These are phyloP conservation scores for Tethya wilhelma DNA, from an alignment of 37 sponge, comb jelly and placozoan species.

Conservation along the genomic window DNA sequence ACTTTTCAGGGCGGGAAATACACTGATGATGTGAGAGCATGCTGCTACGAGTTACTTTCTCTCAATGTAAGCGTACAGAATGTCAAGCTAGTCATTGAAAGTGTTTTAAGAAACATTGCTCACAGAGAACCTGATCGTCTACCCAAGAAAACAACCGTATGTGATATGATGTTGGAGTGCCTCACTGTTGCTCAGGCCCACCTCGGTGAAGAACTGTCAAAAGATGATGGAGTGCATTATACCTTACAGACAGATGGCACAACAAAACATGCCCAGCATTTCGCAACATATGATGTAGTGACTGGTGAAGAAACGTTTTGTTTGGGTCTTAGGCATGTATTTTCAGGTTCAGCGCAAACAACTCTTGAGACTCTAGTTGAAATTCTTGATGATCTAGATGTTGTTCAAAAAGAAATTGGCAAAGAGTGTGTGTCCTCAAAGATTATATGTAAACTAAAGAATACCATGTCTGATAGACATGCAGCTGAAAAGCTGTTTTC, in stretches of 20 bases:
- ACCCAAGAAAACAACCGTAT: background rate
- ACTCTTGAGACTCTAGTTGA: constrained; percentile 34
- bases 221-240: too few species aligned
- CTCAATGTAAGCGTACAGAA: background rate
- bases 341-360: constrained; percentile 52
- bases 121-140: background rate
- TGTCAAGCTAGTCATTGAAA: background rate
- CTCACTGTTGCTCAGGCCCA: constrained; percentile 23
- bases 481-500: constrained; percentile 49
- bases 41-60: background rate
- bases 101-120: background rate
- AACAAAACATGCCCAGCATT: background rate
- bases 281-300: background rate
- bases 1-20: too few species aligned
- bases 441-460: constrained; percentile 33
- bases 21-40: too few species aligned
- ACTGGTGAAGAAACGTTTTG: background rate
- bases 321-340: constrained; percentile 38
- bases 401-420: constrained; percentile 11
- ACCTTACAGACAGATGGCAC: constrained; percentile 10
- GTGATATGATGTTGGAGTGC: background rate
- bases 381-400: constrained; percentile 49
- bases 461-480: constrained; percentile 69
- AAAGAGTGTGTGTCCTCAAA: constrained; percentile 4
- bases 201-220: constrained; percentile 3